Percentiles rank a stretch among this genome's conserved stretches.
These are phyloP conservation scores for Hyposoter didymator DNA, from an alignment of 2,888 invertebrate species.

Conservation along the genomic window DNA sequence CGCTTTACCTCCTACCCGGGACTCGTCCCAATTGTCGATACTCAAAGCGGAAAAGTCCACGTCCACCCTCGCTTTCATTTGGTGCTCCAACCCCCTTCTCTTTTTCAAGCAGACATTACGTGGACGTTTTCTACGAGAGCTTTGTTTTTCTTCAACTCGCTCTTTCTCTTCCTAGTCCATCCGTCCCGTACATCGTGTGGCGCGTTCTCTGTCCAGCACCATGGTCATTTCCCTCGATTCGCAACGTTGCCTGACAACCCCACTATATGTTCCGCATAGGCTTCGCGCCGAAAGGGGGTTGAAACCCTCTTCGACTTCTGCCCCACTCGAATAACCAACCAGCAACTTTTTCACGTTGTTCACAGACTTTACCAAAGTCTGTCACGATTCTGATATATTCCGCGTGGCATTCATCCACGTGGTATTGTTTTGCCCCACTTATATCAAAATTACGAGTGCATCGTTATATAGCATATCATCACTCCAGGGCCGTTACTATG, in stretches of 20 bases:
- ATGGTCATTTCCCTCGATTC: slow-evolving; percentile 7
- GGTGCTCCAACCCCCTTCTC: slow-evolving; percentile 13
- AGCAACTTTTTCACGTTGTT: slow-evolving; percentile 3
- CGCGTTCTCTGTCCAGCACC: not conserved
- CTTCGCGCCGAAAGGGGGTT: not conserved
- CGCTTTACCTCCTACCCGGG: not conserved
- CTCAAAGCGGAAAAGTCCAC: slow-evolving; percentile 56
- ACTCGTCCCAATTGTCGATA: slow-evolving; percentile 43
- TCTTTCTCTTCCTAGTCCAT: not conserved
- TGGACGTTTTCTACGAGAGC: slow-evolving; percentile 52
- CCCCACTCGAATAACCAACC: slow-evolving; percentile 13
- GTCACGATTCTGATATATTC: slow-evolving; percentile 1
- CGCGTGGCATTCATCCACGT: not conserved
- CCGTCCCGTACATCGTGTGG: not conserved
- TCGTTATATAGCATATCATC: not conserved
- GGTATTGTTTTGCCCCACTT: not conserved
- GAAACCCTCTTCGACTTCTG: not conserved
- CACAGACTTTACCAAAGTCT: not conserved
- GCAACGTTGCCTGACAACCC: not conserved
- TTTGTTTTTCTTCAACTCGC: slow-evolving; percentile 42
- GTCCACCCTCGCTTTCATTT: slow-evolving; percentile 32
- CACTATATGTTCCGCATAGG: not conserved
- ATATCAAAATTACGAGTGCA: not conserved
- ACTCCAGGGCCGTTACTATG: not conserved
- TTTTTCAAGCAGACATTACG: slow-evolving; percentile 53